A percentile compares a stretch with the other conserved stretches of the same genome.
Evolutionary conservation across 2,888 invertebrate genomes (phyloP).

Genomic region (Tetheella fluctuosa): DNA sequence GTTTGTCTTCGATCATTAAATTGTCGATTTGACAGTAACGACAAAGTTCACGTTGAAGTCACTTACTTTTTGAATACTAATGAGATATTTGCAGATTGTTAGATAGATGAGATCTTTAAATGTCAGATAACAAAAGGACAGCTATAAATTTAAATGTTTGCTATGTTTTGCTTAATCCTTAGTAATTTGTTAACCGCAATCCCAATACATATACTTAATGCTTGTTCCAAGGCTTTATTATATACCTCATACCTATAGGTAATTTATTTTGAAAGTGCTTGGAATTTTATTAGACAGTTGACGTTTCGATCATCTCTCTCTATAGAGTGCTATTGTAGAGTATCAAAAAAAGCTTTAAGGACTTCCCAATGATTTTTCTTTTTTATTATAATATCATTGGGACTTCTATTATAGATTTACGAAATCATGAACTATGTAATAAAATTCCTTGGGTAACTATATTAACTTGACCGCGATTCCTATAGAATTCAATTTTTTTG

Average conservation of each 20-base stretch:
- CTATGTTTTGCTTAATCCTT: conserved; percentile 3
- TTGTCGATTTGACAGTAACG: conserved; percentile 16
- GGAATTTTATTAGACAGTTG: background rate
- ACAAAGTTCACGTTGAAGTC: conserved; percentile 18
- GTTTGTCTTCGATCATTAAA: conserved; percentile 12
- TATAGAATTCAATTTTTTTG: no score
- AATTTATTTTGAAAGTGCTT: background rate
- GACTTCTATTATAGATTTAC: no score
- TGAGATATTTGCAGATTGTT: conserved; percentile 26
- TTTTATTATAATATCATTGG: no score
- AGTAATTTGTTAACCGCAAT: conserved; percentile 7
- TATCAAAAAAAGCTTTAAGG: no score
- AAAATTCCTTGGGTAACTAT: no score
- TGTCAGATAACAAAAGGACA: conserved; percentile 9
- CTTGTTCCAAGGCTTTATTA: background rate
- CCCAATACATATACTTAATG: conserved; percentile 9
- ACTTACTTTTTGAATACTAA: conserved; percentile 27
- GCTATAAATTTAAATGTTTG: conserved; percentile 7
- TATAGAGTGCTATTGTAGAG: no score
- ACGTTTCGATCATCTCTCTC: background rate
- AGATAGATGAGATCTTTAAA: conserved; percentile 11
- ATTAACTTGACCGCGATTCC: no score
- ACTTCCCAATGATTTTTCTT: no score
- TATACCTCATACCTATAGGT: background rate
- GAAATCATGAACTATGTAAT: no score